phyloP scores from a whole-genome alignment of 2,797 vertebrate genomes.

The Dendrocincla fuliginosa region DNA sequence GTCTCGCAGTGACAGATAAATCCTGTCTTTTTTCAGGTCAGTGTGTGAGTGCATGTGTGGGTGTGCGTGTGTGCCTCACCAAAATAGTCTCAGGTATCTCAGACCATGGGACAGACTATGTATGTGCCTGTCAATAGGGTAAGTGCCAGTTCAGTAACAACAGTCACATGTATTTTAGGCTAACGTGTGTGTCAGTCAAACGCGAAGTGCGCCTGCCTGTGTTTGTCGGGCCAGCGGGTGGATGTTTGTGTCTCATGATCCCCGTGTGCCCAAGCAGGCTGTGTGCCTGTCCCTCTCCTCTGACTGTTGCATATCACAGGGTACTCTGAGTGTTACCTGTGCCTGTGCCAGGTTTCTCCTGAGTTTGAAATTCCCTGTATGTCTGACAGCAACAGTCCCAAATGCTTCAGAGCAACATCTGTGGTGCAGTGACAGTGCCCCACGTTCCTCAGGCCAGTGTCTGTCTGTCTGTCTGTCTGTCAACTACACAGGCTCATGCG shows the following conservation, averaged over 20 bases:
- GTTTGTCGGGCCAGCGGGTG: background rate
- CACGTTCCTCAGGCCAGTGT: background rate
- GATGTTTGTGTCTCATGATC: background rate
- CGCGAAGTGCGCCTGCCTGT: background rate
- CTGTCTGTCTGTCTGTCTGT: background rate
- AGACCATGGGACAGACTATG: background rate
- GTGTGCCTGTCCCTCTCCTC: background rate
- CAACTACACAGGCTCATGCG: fast-evolving
- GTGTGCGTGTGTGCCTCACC: background rate
- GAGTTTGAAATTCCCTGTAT: fast-evolving
- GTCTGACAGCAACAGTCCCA: background rate
- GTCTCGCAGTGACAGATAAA: fast-evolving
- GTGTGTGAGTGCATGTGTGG: background rate
- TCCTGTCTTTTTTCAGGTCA: background rate
- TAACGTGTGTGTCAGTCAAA: background rate
- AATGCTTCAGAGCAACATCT: background rate
- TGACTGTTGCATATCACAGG: fast-evolving
- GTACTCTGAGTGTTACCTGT: too few species aligned
- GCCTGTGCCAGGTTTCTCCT: background rate
- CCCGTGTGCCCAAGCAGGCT: fast-evolving
- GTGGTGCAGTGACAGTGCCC: background rate
- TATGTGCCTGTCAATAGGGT: background rate
- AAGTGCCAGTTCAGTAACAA: background rate
- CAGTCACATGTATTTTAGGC: background rate
- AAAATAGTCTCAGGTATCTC: fast-evolving